These are phyloP conservation scores for Sanderia malayensis DNA, from an alignment of 30 jellyfish, hydroid and myxozoan genomes.

Conservation along the genomic window DNA sequence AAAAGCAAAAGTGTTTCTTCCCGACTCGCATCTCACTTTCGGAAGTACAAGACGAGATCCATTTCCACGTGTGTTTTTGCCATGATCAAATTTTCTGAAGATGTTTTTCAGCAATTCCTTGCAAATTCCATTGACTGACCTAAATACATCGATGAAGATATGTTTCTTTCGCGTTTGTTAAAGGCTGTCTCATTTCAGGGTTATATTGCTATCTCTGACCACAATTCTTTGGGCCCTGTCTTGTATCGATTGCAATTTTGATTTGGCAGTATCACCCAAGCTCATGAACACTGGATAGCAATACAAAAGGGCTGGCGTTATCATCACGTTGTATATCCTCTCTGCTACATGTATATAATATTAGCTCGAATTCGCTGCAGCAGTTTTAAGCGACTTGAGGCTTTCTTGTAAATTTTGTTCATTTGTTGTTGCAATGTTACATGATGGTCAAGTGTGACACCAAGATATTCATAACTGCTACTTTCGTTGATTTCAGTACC, in stretches of 20 bases:
- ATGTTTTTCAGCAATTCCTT: slow-evolving; percentile 21
- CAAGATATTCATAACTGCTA: slow-evolving; percentile 35
- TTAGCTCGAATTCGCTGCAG: slow-evolving; percentile 55
- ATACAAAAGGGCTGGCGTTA: slow-evolving; percentile 39
- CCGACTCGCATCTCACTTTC: slow-evolving; percentile 50
- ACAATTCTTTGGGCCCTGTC: slow-evolving; percentile 51
- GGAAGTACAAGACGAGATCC: slow-evolving; percentile 54
- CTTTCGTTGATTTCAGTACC: slow-evolving; percentile 17
- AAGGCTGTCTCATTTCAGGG: slow-evolving; percentile 60
- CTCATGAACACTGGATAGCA: slow-evolving; percentile 50
- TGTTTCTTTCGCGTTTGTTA: slow-evolving; percentile 43
- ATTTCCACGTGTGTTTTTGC: slow-evolving; percentile 50
- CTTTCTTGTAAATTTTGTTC: slow-evolving; percentile 44
- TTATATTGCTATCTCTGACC: slow-evolving; percentile 28
- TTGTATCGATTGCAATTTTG: slow-evolving; percentile 45
- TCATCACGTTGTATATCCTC: slow-evolving; percentile 40
- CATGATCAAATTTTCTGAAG: slow-evolving; percentile 40
- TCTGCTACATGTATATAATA: slow-evolving; percentile 53
- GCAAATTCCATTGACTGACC: slow-evolving; percentile 49
- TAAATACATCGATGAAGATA: slow-evolving; percentile 4
- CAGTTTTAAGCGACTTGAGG: slow-evolving; percentile 67
- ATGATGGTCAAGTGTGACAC: slow-evolving; percentile 35
- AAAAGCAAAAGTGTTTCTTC: slow-evolving; percentile 37
- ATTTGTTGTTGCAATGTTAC: slow-evolving; percentile 24
- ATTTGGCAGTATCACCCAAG: slow-evolving; percentile 47